phyloP scores from a whole-genome alignment of 2,113 vertebrate genomes.

The Rhinogobius similis region DNA sequence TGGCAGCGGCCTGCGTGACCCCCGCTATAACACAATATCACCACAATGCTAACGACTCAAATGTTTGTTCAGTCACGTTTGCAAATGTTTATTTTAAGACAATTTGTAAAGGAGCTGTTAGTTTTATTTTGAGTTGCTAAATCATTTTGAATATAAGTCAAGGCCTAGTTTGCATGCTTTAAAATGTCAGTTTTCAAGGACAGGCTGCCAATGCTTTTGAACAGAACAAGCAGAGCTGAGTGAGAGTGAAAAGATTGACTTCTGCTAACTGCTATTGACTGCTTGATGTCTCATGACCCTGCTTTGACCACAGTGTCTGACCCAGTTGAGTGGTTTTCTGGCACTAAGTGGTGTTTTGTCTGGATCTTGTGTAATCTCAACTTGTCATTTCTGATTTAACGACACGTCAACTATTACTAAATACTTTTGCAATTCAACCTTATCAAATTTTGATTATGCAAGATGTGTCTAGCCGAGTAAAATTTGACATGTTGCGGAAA shows the following conservation, averaged over 20 bases:
- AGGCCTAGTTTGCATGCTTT: not conserved
- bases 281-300: constrained; percentile 66
- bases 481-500: constrained; percentile 59
- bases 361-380: constrained; percentile 19
- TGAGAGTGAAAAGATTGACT: constrained; percentile 52
- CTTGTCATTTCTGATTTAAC: not conserved
- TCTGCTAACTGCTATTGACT: constrained; percentile 43
- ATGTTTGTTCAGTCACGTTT: not conserved
- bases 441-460: not conserved
- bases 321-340: constrained; percentile 36
- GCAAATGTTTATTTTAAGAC: not conserved
- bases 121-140: not conserved
- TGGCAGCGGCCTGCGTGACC: constrained; percentile 7
- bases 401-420: not conserved
- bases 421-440: not conserved
- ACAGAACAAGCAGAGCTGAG: constrained; percentile 37
- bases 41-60: not conserved
- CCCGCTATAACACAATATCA: not conserved
- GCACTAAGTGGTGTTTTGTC: constrained; percentile 19
- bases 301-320: constrained; percentile 50
- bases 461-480: constrained; percentile 25
- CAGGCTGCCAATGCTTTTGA: constrained; percentile 26
- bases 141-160: not conserved
- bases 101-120: not conserved
- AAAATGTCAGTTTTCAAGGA: not conserved